Evolutionary conservation across 2,113 vertebrate species (phyloP), one percentile per base, ranked within the genome.

Genomic region (Bolborhynchus lineola): DNA sequence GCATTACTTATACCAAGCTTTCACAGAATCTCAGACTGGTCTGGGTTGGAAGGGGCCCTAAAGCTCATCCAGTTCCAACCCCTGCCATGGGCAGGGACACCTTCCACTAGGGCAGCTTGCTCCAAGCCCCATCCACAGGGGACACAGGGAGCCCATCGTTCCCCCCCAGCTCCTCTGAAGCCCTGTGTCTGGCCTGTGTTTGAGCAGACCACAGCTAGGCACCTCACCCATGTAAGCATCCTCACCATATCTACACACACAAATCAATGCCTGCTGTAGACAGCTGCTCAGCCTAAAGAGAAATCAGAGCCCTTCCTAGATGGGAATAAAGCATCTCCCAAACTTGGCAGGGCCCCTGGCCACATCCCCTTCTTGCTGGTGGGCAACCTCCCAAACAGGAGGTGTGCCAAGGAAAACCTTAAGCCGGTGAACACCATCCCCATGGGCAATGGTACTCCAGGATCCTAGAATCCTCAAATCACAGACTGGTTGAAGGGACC

Each of bases 151-250:
- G 35, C 44, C 16, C 2, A 1, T 11, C 42, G 16, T 1, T n/a
- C 19, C 76, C 63, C 67, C 9, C 0, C 0, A 4, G 52, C 24
- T 55, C 52, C 55, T 29, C 29, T 39, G 39, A 35, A 75, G 13
- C 23, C 41, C 50, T 0, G 0, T 31, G 76, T n/a, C 33, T 2
- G 4, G 37, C 17, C 9, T 11, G 0, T 3, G 16, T 26, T 5
- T 64, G 44, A 59, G 71, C 13, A 46, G n/a, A 53, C 8, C 24
- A 39, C 10, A 63, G 17, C 4, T 50, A 67, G 11, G 62, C 57
- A 44, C 33, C 63, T 83, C 67, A 35, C 8, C 16, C 35, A 16
- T 17, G 2, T 0, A 1, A 65, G 50, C 33, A 41, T 11, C 53
- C 63, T 75, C 57, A 76, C 16, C 71, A 26, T 46, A 29, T 16